Evolutionary conservation across 2,888 invertebrate species (phyloP), one percentile per base, ranked within the genome.

Genomic region (Acronicta alni): DNA sequence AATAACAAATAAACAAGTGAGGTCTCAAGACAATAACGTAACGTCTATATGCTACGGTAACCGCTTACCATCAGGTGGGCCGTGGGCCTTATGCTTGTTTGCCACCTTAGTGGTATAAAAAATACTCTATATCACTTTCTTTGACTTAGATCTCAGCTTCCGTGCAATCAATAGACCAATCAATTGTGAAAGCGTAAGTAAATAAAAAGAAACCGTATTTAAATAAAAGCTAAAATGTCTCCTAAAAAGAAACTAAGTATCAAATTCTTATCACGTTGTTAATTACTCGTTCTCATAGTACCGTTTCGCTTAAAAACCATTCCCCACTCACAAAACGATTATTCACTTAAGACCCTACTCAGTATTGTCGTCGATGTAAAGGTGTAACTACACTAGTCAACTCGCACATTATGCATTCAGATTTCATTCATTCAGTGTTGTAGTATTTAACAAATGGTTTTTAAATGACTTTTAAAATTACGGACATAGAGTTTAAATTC

Each of bases 271-370:
- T 35, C 45, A 43, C 63, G 63, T 54, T 3, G 46, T 26, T 1
- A 47, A 69, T 55, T 63, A 69, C 69, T 23, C 26, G 39, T 45
- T 48, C 64, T 45, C 41, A 41, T 54, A 63, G 10, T 20, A n/a
- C 32, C n/a, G 49, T 52, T 65, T 48, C 51, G 23, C 47, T 32
- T 30, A 43, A 57, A 72, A 72, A 48, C 56, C 38, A 47, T 57
- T 67, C 59, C 53, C 35, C 17, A 35, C 42, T 39, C 10, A 49
- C 14, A 18, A 20, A 30, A 54, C 48, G 37, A 66, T 62, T 71
- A 74, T 71, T 60, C 77, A 78, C 67, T 57, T 78, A 52, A 51
- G 45, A 14, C 77, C 7, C 47, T 67, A 66, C 64, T 64, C 55
- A 42, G 42, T 38, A 52, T 26, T 32, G 53, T 56, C 53, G 71